These are phyloP conservation scores for Agrochola litura DNA, from an alignment of 2,888 invertebrate species.

Conservation along the genomic window DNA sequence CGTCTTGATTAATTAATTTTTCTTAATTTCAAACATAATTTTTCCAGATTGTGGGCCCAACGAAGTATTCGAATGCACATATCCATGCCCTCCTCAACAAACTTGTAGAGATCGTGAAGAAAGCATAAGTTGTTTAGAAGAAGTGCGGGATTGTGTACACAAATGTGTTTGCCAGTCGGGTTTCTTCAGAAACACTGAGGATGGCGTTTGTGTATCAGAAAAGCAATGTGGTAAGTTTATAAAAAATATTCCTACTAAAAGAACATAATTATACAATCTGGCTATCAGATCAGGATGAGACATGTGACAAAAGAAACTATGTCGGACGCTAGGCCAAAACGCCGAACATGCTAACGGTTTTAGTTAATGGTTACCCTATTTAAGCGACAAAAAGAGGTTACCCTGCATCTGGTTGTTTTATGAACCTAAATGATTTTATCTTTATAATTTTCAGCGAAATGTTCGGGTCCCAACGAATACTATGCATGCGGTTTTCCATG, in stretches of 20 bases:
- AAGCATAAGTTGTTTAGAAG: background rate
- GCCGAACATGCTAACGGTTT: background rate
- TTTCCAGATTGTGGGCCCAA: slow-evolving; percentile 15
- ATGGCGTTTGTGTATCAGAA: slow-evolving; percentile 17
- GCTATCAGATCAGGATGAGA: background rate
- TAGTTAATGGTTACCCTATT: too few relatives aligned
- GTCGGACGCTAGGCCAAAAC: background rate
- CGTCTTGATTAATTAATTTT: background rate
- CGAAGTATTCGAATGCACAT: background rate
- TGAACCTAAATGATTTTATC: too few relatives aligned
- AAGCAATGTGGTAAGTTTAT: slow-evolving; percentile 15
- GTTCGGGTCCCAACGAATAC: slow-evolving; percentile 35
- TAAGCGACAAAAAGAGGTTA: background rate
- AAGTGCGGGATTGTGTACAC: background rate
- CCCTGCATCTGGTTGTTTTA: background rate
- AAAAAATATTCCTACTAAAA: background rate
- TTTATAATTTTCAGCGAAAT: slow-evolving; percentile 37
- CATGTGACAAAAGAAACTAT: background rate
- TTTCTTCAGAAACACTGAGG: slow-evolving; percentile 15
- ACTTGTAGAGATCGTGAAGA: slow-evolving; percentile 3
- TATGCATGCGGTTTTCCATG: slow-evolving; percentile 38
- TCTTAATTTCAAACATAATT: background rate
- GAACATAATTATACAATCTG: background rate
- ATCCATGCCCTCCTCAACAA: slow-evolving; percentile 3
- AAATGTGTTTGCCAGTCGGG: slow-evolving; percentile 23